Evolutionary conservation across 1,140 invertebrate species (phyloP).

Genomic region (Augochlora pura): DNA sequence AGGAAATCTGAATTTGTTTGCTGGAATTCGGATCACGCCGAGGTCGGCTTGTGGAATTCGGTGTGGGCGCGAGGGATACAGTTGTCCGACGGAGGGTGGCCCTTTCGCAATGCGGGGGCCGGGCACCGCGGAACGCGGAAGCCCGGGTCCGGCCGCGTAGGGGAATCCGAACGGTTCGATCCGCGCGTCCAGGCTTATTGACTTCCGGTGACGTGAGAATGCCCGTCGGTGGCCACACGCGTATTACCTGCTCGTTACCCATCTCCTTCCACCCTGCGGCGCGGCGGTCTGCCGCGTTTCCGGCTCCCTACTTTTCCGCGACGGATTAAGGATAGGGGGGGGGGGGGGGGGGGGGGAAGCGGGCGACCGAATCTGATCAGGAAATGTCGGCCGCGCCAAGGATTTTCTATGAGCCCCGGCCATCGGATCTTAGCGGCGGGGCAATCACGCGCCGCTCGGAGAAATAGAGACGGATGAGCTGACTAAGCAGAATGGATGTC

Average conservation of each 20-base stretch:
- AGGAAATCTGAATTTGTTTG: background rate
- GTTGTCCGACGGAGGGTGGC: slow-evolving; percentile 22
- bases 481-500: slow-evolving; percentile 8
- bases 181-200: slow-evolving; percentile 55
- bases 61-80: slow-evolving; percentile 45
- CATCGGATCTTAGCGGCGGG: background rate
- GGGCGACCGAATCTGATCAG: background rate
- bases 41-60: slow-evolving; percentile 39
- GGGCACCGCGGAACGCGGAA: slow-evolving; percentile 54
- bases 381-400: background rate
- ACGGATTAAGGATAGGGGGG: too few species aligned
- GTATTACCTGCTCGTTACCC: slow-evolving; percentile 47
- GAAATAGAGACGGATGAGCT: slow-evolving; percentile 13
- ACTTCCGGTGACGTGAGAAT: slow-evolving; percentile 59
- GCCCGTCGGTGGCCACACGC: slow-evolving; percentile 12
- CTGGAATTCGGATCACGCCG: slow-evolving; percentile 27
- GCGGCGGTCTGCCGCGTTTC: background rate
- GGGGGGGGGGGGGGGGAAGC: too few species aligned
- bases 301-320: background rate
- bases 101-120: slow-evolving; percentile 30
- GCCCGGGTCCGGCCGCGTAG: slow-evolving; percentile 54
- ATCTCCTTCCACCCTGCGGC: too few species aligned
- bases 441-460: background rate
- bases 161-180: slow-evolving; percentile 43
- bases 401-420: background rate